A percentile compares a stretch with the other conserved stretches of the same genome.
Conservation (phyloP, 1,140 invertebrate species). For the Drosophila malerkotliana region DNA sequence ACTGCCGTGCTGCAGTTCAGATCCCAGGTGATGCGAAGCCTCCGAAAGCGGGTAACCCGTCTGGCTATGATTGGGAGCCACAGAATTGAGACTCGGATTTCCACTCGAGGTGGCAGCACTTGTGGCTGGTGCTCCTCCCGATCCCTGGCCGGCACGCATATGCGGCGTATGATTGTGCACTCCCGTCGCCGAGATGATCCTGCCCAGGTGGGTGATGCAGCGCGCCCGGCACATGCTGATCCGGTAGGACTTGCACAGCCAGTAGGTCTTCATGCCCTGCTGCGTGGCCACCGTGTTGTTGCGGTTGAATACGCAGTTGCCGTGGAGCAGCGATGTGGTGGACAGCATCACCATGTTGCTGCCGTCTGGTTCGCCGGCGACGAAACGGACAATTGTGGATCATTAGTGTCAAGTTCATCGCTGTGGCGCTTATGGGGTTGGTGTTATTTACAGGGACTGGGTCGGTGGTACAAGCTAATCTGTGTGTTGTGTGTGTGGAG, state of each 20-base stretch:
- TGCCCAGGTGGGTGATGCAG: conserved; percentile 82
- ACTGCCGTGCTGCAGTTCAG: conserved; percentile 54
- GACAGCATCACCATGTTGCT: conserved; percentile 83
- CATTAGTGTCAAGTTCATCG: conserved; percentile 66
- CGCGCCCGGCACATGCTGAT: conserved; percentile 83
- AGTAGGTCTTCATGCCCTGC: conserved; percentile 84
- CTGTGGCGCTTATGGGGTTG: conserved; percentile 36
- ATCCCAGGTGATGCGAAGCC: conserved; percentile 34
- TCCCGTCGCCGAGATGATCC: conserved; percentile 82
- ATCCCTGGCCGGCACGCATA: conserved; percentile 64
- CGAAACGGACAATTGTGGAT: conserved; percentile 73
- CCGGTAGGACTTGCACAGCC: conserved; percentile 83
- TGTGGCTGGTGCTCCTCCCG: neutral
- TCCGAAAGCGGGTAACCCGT: conserved; percentile 54
- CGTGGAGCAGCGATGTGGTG: conserved; percentile 83
- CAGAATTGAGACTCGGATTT: neutral
- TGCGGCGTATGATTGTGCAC: conserved; percentile 83
- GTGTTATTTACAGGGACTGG: conserved; percentile 64
- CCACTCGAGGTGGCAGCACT: neutral
- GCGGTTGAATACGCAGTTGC: conserved; percentile 83
- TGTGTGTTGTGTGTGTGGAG: conserved; percentile 13
- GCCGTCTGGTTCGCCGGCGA: conserved; percentile 56
- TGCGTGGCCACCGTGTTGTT: conserved; percentile 84
- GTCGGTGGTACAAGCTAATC: conserved; percentile 6
- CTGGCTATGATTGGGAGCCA: conserved; percentile 47